Evolutionary conservation across 2,888 invertebrate genomes (phyloP).

Genomic region (Polyploca ridens): DNA sequence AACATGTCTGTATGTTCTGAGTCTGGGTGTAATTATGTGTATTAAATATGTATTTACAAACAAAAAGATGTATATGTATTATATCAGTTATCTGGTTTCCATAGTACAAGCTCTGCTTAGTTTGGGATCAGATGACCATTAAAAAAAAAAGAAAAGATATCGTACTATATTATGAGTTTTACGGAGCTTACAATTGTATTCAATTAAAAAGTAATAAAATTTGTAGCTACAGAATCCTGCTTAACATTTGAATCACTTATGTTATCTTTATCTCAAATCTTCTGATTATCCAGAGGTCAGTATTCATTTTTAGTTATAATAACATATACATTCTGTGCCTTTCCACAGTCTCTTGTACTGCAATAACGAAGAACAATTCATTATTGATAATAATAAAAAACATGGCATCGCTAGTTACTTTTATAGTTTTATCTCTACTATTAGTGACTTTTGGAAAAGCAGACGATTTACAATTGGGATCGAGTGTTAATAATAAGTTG

Average conservation of each 20-base stretch:
- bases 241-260: not conserved
- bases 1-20: too few species aligned
- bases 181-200: too few species aligned
- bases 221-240: not conserved
- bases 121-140: too few species aligned
- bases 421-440: conserved; percentile 27
- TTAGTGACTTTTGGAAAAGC: conserved; percentile 30
- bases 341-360: not conserved
- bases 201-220: too few species aligned
- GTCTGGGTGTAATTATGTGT: too few species aligned
- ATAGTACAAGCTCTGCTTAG: too few species aligned
- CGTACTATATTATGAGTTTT: too few species aligned
- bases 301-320: not conserved
- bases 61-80: too few species aligned
- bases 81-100: too few species aligned
- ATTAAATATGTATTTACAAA: too few species aligned
- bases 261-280: not conserved
- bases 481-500: conserved; percentile 46
- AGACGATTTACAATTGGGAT: conserved; percentile 59
- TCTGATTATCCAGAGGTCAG: not conserved
- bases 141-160: too few species aligned
- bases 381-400: conserved; percentile 9
- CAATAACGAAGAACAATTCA: not conserved
- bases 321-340: not conserved
- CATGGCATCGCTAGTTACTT: conserved; percentile 30